A percentile compares a stretch with the other conserved stretches of the same genome.
Conservation (phyloP, 1,140 invertebrate genomes). For the Drosophila burlai region DNA sequence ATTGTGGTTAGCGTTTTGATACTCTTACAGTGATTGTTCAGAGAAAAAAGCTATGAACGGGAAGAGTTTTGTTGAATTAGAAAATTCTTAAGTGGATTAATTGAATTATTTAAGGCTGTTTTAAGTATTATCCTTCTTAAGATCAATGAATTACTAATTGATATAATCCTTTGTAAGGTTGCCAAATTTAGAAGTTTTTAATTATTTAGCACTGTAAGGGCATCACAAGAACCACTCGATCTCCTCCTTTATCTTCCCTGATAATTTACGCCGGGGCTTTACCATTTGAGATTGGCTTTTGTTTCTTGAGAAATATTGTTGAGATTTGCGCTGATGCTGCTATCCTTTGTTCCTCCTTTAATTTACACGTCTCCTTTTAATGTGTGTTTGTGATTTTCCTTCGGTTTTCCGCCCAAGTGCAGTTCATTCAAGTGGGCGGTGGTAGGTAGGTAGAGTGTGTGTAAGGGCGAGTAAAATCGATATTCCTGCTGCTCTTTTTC, state of each 20-base stretch:
- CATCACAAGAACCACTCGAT: neutral
- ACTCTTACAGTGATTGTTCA: neutral
- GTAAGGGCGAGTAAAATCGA: slow-evolving; percentile 68
- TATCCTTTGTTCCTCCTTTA: slow-evolving; percentile 32
- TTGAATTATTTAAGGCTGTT: no score
- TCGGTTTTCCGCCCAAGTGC: slow-evolving; percentile 39
- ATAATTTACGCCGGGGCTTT: slow-evolving; percentile 46
- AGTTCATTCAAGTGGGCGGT: slow-evolving; percentile 41
- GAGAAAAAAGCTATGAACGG: neutral
- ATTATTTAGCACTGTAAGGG: slow-evolving; percentile 4
- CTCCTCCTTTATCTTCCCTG: slow-evolving; percentile 31
- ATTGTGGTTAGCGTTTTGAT: neutral
- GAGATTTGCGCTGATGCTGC: slow-evolving; percentile 47
- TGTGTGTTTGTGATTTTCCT: slow-evolving; percentile 26
- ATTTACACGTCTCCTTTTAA: slow-evolving; percentile 31
- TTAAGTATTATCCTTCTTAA: no score
- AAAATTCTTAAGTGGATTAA: no score
- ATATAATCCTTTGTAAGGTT: neutral
- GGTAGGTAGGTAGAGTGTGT: slow-evolving; percentile 21
- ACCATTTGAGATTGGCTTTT: slow-evolving; percentile 78
- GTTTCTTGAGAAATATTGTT: slow-evolving; percentile 62
- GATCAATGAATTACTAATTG: neutral
- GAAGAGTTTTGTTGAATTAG: neutral
- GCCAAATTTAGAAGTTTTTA: neutral
- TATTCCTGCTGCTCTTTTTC: slow-evolving; percentile 61